Percentiles rank a stretch among this genome's conserved stretches.
These are phyloP conservation scores for Stichodactyla helianthus DNA, from an alignment of 64 coral and sea anemone species.

Conservation along the genomic window DNA sequence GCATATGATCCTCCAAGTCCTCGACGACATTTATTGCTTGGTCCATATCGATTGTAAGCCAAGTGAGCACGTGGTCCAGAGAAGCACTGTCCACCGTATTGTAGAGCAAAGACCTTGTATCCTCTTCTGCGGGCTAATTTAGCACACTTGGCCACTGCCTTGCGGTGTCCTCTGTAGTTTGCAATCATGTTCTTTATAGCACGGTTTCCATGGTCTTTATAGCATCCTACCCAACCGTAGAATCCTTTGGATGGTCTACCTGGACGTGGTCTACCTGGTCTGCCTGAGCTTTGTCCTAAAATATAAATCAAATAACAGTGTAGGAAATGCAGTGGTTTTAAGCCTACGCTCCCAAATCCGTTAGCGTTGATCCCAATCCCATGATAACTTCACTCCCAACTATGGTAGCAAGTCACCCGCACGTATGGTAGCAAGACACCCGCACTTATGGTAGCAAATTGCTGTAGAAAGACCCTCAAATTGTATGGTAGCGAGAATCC, in stretches of 20 bases:
- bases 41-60: conserved; percentile 45
- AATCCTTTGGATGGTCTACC: not conserved
- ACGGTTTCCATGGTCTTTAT: conserved; percentile 31
- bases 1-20: conserved; percentile 49
- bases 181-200: conserved; percentile 21
- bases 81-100: conserved; percentile 49
- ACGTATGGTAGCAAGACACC: too few relatives aligned
- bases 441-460: too few relatives aligned
- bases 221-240: conserved; percentile 31
- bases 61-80: conserved; percentile 38
- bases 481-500: too few relatives aligned
- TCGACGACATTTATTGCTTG: conserved; percentile 31
- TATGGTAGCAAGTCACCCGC: too few relatives aligned
- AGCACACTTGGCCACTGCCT: conserved; percentile 33
- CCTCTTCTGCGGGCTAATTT: conserved; percentile 29
- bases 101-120: conserved; percentile 43
- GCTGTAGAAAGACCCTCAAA: too few relatives aligned
- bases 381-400: too few relatives aligned
- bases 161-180: conserved; percentile 31
- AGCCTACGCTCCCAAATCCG: too few relatives aligned
- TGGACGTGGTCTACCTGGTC: not conserved
- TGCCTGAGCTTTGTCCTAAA: not conserved
- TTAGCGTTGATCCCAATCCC: too few relatives aligned
- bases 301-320: not conserved
- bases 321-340: too few relatives aligned